Evolutionary conservation across 2,888 invertebrate genomes (phyloP), one percentile per base, ranked within the genome.

Genomic region (Eudemis profundana): DNA sequence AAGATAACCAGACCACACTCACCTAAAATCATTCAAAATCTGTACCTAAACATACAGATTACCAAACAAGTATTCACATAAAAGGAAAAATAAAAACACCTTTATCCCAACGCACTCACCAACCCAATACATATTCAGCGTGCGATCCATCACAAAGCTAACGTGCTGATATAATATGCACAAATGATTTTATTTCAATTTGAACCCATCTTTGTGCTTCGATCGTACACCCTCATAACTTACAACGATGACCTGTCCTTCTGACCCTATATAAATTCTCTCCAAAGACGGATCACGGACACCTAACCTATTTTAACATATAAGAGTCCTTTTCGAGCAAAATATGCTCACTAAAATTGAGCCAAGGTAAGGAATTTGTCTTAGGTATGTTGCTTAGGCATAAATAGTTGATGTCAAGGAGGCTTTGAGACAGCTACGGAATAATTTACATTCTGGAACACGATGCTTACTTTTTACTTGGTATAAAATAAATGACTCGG

Each of bases 151-250:
- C 64, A 51, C 56, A 49, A 29, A 50, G 50, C 50, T 57, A 47
- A 62, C 29, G 54, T 38, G 3, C 47, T 56, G 21, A 63, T 63
- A 40, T 33, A 57, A 63, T 36, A 63, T 44, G 56, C 42, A 42
- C 63, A 63, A 57, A 57, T 57, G 42, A 63, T 63, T 49, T 57
- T 63, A 57, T 50, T 56, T 40, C 62, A 54, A 51, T 29, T 47
- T 47, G 29, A 19, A 12, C 23, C 27, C 62, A 56, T 56, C 62
- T 42, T 63, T 49, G 40, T 21, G n/a, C 38, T 38, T 23, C 61
- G 38, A 17, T 27, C 44, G 14, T 23, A 15, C 8, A 23, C 54
- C 54, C 47, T 56, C 49, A 33, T 63, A 56, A 63, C 29, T 56
- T 56, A 42, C 19, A 38, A 27, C 44, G 38, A 27, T 23, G 42